Base-by-base conservation (phyloP, 2,797 vertebrate genomes). In the Paratrypauchen microcephalus region DNA sequence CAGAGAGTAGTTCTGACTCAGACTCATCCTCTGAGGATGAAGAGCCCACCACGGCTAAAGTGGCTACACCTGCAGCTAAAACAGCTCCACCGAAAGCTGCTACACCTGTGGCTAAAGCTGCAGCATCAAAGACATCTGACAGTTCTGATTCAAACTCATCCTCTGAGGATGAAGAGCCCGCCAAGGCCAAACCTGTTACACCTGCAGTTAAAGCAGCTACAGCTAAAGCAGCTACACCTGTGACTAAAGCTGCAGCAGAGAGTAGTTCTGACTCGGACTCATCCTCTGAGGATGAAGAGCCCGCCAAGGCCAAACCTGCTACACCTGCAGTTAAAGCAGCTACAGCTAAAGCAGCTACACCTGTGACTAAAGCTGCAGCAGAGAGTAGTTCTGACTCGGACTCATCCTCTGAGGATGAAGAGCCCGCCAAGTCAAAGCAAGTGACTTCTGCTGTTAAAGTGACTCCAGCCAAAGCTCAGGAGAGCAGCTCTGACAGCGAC, bases 1-100 rank as follows among this genome's bases (percentile, higher is more conserved):
- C 75, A 6, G 92, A 90, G 13, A 84, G 83, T 68, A 63, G 79
- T 60, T 84, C 69, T 13, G 63, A 77, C 73, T 79, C 78, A 9
- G 71, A 93, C 83, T 82, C 85, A 60, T n/a, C 77, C 69, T 79
- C 94, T 58, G 81, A 95, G 77, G 85, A 94, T 76, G 71, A 75
- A 2, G 64, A 66, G 6, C 66, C 82, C 0, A 56, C 19, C 0
- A 82, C 76, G 0, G 39, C 39, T 1, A 54, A 54, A 54, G 2
- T 2, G 4, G 47, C 15, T 48, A 48, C 47, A 19, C 16, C 47
- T 9, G 52, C n/a, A 21, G 54, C 72, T 0, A 93, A 90, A 55
- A 57, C 69, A 1, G 36, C 70, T 1, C 76, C 62, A 3, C 15
- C 73, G 12, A 92, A 89, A 62, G 19, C 52, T 1, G 41, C 73